Percentiles rank a stretch among this genome's conserved stretches.
Evolutionary conservation across 2,113 vertebrate genomes (phyloP).

Genomic region (Pelmatolapia mariae): DNA sequence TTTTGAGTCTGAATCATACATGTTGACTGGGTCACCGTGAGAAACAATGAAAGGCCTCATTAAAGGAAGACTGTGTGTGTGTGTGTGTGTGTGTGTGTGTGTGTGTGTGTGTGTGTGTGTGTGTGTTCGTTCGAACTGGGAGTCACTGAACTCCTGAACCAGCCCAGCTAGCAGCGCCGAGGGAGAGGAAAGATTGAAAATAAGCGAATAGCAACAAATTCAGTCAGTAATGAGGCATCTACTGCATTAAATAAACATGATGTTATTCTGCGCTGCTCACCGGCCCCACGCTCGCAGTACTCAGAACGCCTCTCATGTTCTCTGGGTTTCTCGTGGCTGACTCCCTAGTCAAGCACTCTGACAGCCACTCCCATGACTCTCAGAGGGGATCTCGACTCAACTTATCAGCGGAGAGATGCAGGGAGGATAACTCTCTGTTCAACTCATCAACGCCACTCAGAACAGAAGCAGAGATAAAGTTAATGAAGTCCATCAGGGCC

Average conservation of each 20-base stretch:
- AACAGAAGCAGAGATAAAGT: slow-evolving; percentile 17
- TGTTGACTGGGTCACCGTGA: not conserved
- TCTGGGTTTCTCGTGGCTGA: slow-evolving; percentile 9
- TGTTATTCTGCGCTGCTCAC: slow-evolving; percentile 41
- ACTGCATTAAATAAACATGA: slow-evolving; percentile 71
- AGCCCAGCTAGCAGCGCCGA: slow-evolving; percentile 20
- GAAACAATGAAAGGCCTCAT: not conserved
- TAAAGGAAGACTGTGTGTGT: not conserved
- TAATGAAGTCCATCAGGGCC: slow-evolving; percentile 54
- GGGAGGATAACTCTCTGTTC: slow-evolving; percentile 26
- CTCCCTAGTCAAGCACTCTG: slow-evolving; percentile 25
- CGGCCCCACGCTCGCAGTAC: not conserved
- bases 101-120: not conserved
- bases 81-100: not conserved
- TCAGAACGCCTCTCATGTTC: slow-evolving; percentile 25
- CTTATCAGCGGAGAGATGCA: slow-evolving; percentile 33
- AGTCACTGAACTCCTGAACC: slow-evolving; percentile 73
- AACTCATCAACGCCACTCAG: slow-evolving; percentile 29
- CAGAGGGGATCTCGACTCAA: slow-evolving; percentile 36
- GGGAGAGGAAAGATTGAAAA: slow-evolving; percentile 27
- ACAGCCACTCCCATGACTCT: slow-evolving; percentile 52
- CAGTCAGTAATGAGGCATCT: slow-evolving; percentile 67
- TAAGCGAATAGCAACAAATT: slow-evolving; percentile 30
- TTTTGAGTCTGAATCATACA: not conserved
- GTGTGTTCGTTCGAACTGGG: not conserved